Evolutionary conservation across 1,140 invertebrate species (phyloP).

Genomic region (Penaeus indicus): DNA sequence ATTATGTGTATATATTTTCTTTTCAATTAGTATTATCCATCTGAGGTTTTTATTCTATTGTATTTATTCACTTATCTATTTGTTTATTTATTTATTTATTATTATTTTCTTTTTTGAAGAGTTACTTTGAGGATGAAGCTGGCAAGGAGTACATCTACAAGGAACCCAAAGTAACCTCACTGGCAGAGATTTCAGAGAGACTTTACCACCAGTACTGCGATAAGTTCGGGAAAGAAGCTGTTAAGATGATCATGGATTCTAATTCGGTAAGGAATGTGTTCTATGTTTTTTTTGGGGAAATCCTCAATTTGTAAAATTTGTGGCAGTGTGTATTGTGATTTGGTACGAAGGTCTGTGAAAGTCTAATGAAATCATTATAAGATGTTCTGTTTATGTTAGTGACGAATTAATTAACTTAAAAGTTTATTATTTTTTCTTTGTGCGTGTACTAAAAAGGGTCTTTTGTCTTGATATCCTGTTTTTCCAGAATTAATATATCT

Average conservation of each 20-base stretch:
- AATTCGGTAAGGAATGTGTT: conserved; percentile 76
- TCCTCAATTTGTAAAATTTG: neutral
- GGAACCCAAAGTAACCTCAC: conserved; percentile 92
- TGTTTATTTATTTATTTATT: neutral
- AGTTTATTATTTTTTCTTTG: too few species aligned
- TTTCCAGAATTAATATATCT: too few species aligned
- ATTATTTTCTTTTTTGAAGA: conserved; percentile 73
- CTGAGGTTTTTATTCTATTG: too few species aligned
- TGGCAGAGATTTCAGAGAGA: conserved; percentile 93
- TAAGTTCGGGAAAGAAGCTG: conserved; percentile 86
- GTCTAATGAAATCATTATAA: too few species aligned
- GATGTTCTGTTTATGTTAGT: too few species aligned
- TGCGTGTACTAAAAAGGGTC: accelerated
- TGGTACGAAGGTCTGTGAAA: too few species aligned
- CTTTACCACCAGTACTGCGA: conserved; percentile 79
- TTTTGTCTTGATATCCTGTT: too few species aligned
- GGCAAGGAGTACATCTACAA: conserved; percentile 95
- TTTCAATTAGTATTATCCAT: too few species aligned
- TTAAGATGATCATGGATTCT: conserved; percentile 94
- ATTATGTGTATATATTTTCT: too few species aligned
- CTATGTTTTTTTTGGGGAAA: conserved; percentile 55
- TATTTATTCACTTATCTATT: too few species aligned
- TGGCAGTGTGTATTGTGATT: neutral
- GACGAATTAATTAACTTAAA: too few species aligned
- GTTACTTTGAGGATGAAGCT: conserved; percentile 92